Evolutionary conservation across 53 echinoderm and acorn worm species (phyloP).

Genomic region (Echinarachnius parma): DNA sequence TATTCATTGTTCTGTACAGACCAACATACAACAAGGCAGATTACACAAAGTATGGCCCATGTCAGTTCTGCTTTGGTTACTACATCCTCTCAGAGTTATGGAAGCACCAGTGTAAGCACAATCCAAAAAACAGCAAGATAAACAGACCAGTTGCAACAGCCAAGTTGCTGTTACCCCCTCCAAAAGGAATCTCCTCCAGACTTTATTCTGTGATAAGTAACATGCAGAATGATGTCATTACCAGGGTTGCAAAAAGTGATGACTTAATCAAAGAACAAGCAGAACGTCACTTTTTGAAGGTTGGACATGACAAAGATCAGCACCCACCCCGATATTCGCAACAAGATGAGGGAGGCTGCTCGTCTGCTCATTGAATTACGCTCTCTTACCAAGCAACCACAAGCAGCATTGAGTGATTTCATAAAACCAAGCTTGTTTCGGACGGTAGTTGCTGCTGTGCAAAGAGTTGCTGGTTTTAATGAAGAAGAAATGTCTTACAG

Average conservation of each 20-base stretch:
- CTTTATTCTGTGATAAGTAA: background rate
- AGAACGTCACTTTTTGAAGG: slow-evolving; percentile 16
- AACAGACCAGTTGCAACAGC: slow-evolving; percentile 4
- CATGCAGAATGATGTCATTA: slow-evolving; percentile 18
- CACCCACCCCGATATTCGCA: slow-evolving; percentile 17
- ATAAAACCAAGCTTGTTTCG: slow-evolving; percentile 40
- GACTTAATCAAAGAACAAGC: slow-evolving; percentile 31
- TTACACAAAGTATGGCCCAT: slow-evolving; percentile 52
- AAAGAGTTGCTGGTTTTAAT: slow-evolving; percentile 48
- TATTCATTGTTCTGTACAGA: slow-evolving; percentile 50
- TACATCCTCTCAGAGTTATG: slow-evolving; percentile 45
- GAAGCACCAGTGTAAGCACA: slow-evolving; percentile 47
- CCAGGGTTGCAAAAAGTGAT: slow-evolving; percentile 30
- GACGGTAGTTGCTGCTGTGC: slow-evolving; percentile 54
- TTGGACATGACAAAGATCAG: slow-evolving; percentile 27
- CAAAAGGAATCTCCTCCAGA: background rate
- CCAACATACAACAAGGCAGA: slow-evolving; percentile 32
- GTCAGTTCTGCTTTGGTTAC: slow-evolving; percentile 56
- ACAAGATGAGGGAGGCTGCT: slow-evolving; percentile 43
- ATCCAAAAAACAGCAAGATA: background rate
- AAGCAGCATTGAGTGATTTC: slow-evolving; percentile 37
- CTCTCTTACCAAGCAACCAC: slow-evolving; percentile 18
- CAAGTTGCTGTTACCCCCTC: slow-evolving; percentile 17
- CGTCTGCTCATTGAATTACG: slow-evolving; percentile 41
- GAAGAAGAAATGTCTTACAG: slow-evolving; percentile 18